Conservation (phyloP, 1,140 invertebrate species). For the Potamilus streckersoni region DNA sequence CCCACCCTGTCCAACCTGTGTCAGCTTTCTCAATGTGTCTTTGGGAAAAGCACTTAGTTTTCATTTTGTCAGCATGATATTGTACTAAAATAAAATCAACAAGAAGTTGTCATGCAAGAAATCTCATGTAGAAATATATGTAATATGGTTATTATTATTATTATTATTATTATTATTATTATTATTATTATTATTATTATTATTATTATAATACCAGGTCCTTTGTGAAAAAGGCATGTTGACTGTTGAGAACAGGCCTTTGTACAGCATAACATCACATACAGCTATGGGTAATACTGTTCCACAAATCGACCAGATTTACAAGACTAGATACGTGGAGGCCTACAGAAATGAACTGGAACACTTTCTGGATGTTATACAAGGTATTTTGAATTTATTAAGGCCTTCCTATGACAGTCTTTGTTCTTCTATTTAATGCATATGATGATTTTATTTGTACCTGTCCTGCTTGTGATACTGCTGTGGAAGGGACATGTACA, state of each 20-base stretch:
- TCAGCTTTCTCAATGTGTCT: too few relatives aligned
- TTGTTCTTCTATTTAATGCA: too few relatives aligned
- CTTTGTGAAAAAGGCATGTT: slow-evolving; percentile 51
- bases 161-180: background rate
- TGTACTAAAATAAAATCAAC: too few relatives aligned
- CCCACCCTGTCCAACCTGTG: too few relatives aligned
- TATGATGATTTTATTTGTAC: too few relatives aligned
- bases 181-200: slow-evolving; percentile 1
- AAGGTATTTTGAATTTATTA: slow-evolving; percentile 64
- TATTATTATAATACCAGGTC: slow-evolving; percentile 34
- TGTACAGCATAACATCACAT: slow-evolving; percentile 15
- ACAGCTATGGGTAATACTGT: slow-evolving; percentile 3
- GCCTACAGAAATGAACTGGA: slow-evolving; percentile 75
- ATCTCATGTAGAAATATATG: background rate
- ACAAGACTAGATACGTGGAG: slow-evolving; percentile 74
- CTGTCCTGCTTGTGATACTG: too few relatives aligned
- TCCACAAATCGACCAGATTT: slow-evolving; percentile 51
- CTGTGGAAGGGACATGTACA: too few relatives aligned
- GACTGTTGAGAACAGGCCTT: slow-evolving; percentile 38
- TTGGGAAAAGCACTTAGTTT: too few relatives aligned
- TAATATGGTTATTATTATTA: background rate
- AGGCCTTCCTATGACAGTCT: too few relatives aligned
- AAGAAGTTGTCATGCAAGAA: background rate
- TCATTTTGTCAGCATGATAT: too few relatives aligned
- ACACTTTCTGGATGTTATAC: slow-evolving; percentile 76